A percentile compares a stretch with the other conserved stretches of the same genome.
These are phyloP conservation scores for Parapristionchus giblindavisi DNA, from an alignment of 2,888 invertebrate genomes.

Conservation along the genomic window DNA sequence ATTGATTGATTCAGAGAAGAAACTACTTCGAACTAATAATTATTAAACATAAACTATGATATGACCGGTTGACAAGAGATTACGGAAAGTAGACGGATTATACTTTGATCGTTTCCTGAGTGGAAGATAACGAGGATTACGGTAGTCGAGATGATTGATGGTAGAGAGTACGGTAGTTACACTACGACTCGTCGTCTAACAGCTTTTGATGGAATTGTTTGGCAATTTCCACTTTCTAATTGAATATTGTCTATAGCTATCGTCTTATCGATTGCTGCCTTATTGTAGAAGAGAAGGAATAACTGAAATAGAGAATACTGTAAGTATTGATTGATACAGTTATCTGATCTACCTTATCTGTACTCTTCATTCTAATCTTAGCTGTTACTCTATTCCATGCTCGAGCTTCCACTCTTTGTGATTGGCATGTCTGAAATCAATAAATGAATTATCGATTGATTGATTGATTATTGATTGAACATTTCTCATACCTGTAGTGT, in stretches of 20 bases:
- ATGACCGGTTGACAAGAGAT: no score
- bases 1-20: no score
- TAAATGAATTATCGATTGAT: background rate
- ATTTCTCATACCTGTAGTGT: constrained; percentile 45
- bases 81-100: no score
- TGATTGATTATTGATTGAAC: background rate
- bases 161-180: background rate
- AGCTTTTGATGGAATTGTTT: constrained; percentile 7
- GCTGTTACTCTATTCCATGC: constrained; percentile 60
- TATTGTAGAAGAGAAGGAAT: constrained; percentile 57
- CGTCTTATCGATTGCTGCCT: constrained; percentile 45
- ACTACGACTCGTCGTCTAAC: constrained; percentile 11
- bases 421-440: constrained; percentile 27
- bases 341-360: constrained; percentile 46
- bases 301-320: constrained; percentile 44
- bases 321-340: background rate
- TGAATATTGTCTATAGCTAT: constrained; percentile 57
- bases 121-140: no score
- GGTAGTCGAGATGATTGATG: background rate
- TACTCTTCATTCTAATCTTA: constrained; percentile 50
- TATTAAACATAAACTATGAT: no score
- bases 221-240: constrained; percentile 27
- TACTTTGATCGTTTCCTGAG: no score
- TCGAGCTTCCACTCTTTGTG: constrained; percentile 40
- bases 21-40: no score